phyloP scores from a whole-genome alignment of 2,888 invertebrate genomes.

The Lycia hirtaria region DNA sequence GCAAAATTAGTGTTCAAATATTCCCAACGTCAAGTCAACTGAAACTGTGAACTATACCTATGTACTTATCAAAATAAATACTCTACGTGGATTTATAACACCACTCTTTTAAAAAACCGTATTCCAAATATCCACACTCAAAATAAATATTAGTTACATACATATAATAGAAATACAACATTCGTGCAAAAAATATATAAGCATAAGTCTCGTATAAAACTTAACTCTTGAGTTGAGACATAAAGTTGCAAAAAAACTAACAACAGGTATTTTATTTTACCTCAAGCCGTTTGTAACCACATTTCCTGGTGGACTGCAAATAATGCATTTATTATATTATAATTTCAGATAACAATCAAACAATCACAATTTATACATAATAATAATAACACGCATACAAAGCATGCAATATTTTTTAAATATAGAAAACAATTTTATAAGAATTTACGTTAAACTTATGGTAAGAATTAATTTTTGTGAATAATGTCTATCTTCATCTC shows the following conservation, averaged over 20 bases:
- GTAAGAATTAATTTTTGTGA: too few species aligned
- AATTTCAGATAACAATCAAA: not conserved
- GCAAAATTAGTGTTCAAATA: too few species aligned
- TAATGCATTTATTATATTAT: constrained; percentile 26
- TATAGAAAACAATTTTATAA: not conserved
- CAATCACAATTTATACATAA: not conserved
- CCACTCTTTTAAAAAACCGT: too few species aligned
- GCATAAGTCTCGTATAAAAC: not conserved
- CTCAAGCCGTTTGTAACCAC: constrained; percentile 70
- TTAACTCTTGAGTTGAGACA: constrained; percentile 5
- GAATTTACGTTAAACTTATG: not conserved
- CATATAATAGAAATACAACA: not conserved
- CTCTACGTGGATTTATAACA: too few species aligned
- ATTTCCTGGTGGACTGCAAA: constrained; percentile 77
- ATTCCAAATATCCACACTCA: not conserved
- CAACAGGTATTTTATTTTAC: constrained; percentile 53
- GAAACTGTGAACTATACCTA: too few species aligned
- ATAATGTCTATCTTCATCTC: too few species aligned
- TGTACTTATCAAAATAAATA: too few species aligned
- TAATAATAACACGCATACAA: not conserved
- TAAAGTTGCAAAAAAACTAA: constrained; percentile 23
- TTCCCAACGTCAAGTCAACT: too few species aligned
- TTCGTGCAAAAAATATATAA: constrained; percentile 6
- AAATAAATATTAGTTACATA: not conserved
- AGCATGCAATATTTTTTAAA: not conserved